A percentile compares a stretch with the other conserved stretches of the same genome.
phyloP scores from a whole-genome alignment of 1,140 invertebrate species.

The Ctenoplectra terminalis region DNA sequence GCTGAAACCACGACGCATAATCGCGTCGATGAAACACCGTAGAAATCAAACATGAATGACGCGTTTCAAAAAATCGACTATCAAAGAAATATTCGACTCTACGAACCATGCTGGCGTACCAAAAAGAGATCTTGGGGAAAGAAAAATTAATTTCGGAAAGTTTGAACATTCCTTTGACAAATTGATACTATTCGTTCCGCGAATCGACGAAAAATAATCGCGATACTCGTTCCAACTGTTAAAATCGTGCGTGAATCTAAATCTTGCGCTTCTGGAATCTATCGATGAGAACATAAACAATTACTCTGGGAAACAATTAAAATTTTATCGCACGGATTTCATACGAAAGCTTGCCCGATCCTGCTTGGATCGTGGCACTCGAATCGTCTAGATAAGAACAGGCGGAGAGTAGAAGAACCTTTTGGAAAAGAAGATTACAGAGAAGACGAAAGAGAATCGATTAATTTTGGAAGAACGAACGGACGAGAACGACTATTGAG shows the following conservation, averaged over 20 bases:
- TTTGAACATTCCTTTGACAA: neutral
- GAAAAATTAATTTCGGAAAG: neutral
- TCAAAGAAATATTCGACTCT: neutral
- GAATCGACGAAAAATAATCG: neutral
- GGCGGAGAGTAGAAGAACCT: too few relatives aligned
- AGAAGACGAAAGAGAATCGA: neutral
- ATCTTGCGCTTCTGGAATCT: neutral
- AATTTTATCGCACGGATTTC: neutral
- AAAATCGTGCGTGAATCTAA: neutral
- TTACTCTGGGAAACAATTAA: too few relatives aligned
- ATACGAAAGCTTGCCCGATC: neutral
- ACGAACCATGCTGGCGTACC: neutral
- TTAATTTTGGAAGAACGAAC: neutral
- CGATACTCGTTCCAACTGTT: neutral
- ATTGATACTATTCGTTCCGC: neutral
- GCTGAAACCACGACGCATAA: too few relatives aligned
- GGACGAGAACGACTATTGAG: neutral
- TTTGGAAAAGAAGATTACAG: neutral
- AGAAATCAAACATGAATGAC: too few relatives aligned
- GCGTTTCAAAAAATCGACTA: too few relatives aligned
- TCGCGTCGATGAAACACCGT: too few relatives aligned
- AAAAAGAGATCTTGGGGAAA: neutral
- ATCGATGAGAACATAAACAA: too few relatives aligned
- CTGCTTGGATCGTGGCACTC: neutral
- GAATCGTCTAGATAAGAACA: neutral